A percentile compares a stretch with the other conserved stretches of the same genome.
These are phyloP conservation scores for Amphibalanus amphitrite DNA, from an alignment of 1,140 invertebrate genomes.

Conservation along the genomic window DNA sequence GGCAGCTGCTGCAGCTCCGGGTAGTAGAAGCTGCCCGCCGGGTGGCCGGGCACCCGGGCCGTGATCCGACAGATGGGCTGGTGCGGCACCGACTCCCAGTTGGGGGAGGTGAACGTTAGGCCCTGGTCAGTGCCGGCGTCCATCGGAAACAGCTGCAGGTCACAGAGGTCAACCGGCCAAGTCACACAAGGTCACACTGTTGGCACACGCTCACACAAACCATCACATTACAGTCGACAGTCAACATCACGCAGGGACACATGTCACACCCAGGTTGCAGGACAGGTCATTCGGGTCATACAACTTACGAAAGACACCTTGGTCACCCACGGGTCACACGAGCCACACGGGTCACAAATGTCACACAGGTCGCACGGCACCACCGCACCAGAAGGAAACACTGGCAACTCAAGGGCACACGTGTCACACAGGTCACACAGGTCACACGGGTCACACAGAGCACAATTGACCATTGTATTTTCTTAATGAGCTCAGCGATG, in stretches of 20 bases:
- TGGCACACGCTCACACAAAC: not conserved
- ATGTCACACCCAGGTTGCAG: no score
- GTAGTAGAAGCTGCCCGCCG: slow-evolving; percentile 88
- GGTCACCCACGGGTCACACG: no score
- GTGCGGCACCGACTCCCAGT: slow-evolving; percentile 79
- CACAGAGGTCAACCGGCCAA: not conserved
- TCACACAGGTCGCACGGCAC: no score
- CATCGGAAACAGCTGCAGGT: slow-evolving; percentile 64
- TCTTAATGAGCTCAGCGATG: no score
- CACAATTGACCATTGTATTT: no score
- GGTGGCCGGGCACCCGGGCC: slow-evolving; percentile 69
- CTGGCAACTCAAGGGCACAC: no score
- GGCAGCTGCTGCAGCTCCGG: slow-evolving; percentile 65
- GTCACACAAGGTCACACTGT: not conserved
- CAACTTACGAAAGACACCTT: no score
- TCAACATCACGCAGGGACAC: not conserved
- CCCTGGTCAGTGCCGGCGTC: slow-evolving; percentile 96
- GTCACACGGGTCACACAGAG: no score
- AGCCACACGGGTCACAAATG: no score
- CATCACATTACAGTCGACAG: not conserved
- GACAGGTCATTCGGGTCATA: no score
- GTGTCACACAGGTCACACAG: no score
- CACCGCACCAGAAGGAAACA: no score
- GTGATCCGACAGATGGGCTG: slow-evolving; percentile 80
- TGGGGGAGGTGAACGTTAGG: slow-evolving; percentile 87